Base-by-base conservation (phyloP, 2,888 invertebrate genomes). In the Hydroisotoma schaefferi region DNA sequence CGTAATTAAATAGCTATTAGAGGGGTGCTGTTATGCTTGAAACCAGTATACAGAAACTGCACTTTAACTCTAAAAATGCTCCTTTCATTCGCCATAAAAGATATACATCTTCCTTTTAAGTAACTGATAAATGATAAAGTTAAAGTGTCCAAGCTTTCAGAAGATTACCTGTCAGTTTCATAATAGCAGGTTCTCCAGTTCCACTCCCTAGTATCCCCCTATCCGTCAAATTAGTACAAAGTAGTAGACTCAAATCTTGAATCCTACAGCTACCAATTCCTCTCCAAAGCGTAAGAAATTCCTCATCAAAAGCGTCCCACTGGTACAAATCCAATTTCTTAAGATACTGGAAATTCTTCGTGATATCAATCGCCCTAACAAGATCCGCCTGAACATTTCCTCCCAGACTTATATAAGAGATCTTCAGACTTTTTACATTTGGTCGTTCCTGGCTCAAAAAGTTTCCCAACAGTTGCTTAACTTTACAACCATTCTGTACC, bases 301-400 rank as follows among this genome's bases (percentile, higher is more conserved):
- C 63, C 38, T 59, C 59, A 55, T 63, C 63, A 53, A 59, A 59
- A 6, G 63, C 63, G 47, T 63, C 63, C 63, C 63, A 63, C 47
- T 63, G 63, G 44, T 63, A 63, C 26, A 63, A 29, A 49, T 63
- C 59, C 6, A 63, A 40, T 2, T 59, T 52, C 29, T 59, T 40
- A 40, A 63, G 57, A 56, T 55, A 53, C 57, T 59, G 59, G 40
- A 63, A 63, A 23, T 63, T 63, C 22, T 47, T 44, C 1, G 57
- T 58, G 38, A 63, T 59, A 18, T 59, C 63, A 2, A 59, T 15
- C 2, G 59, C 63, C 38, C 54, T 44, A 3, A 63, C 49, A 8
- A 63, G 26, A 33, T 59, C 59, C 25, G 56, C 52, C 1, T 59
- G 59, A 15, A 48, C 55, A 4, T 55, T 51, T 15, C 63, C 63